A percentile compares a stretch with the other conserved stretches of the same genome.
Conservation (phyloP, 2,113 vertebrate species). For the Eolophus roseicapilla region DNA sequence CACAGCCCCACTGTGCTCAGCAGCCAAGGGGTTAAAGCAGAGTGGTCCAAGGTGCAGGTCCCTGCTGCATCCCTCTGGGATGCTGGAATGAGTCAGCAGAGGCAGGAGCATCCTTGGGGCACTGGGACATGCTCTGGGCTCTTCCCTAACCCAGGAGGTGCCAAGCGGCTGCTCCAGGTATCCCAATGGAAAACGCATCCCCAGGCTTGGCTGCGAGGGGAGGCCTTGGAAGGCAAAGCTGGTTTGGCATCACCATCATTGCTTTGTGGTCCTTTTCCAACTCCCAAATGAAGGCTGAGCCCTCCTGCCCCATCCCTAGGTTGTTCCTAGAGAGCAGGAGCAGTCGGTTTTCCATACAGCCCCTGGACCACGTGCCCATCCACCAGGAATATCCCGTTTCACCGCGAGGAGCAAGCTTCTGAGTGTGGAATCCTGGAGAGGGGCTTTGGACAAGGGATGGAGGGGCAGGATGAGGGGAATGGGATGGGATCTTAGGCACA, state of each 20-base stretch:
- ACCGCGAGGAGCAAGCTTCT: neutral
- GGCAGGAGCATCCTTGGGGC: neutral
- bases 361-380: neutral
- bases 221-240: neutral
- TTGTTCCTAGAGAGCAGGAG: neutral
- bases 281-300: neutral
- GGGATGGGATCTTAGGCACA: neutral
- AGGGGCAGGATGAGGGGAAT: neutral
- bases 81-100: neutral
- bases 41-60: neutral
- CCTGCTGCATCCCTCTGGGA: neutral
- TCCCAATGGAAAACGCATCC: neutral
- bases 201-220: neutral
- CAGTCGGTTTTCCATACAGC: neutral
- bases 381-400: neutral
- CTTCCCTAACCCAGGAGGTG: neutral
- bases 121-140: neutral
- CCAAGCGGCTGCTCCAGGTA: neutral
- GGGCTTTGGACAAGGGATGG: neutral
- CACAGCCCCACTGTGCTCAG: neutral
- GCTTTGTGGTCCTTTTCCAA: rapidly evolving
- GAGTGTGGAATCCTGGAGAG: neutral
- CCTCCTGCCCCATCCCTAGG: neutral
- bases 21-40: neutral
- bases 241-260: rapidly evolving